Conservation (phyloP, 2,888 invertebrate species). For the Aphidoletes aphidimyza region DNA sequence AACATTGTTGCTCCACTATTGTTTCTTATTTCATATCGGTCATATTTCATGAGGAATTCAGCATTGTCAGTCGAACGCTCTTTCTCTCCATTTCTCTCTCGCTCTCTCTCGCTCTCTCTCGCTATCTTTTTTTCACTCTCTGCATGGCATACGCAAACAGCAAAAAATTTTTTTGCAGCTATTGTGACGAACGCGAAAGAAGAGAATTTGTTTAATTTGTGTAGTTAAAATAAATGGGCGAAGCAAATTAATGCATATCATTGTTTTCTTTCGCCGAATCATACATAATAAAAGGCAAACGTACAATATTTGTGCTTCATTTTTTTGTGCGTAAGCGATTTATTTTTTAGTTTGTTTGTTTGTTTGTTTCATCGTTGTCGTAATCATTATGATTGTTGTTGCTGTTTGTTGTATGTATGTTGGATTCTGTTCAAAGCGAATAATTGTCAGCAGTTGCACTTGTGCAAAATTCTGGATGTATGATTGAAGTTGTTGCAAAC, state of each 20-base stretch:
- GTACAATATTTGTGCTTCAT: not conserved
- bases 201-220: constrained; percentile 46
- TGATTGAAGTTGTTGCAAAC: constrained; percentile 6
- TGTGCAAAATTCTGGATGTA: constrained; percentile 41
- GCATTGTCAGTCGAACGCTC: not conserved
- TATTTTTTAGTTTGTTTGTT: not conserved
- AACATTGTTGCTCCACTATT: constrained; percentile 31
- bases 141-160: too few species aligned
- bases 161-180: not conserved
- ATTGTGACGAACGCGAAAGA: constrained; percentile 17
- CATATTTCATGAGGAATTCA: constrained; percentile 43
- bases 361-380: not conserved
- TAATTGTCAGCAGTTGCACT: constrained; percentile 49
- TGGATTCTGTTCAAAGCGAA: not conserved
- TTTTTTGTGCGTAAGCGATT: constrained; percentile 2
- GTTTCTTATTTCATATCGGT: constrained; percentile 48
- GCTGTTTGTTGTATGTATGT: not conserved
- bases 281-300: constrained; percentile 27
- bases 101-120: not conserved
- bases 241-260: constrained; percentile 46
- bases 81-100: not conserved
- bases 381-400: not conserved
- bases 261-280: constrained; percentile 42
- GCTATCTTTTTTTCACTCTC: not conserved
- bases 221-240: constrained; percentile 51